phyloP scores from a whole-genome alignment of 2,888 invertebrate genomes.

The Synanthedon formicaeformis region DNA sequence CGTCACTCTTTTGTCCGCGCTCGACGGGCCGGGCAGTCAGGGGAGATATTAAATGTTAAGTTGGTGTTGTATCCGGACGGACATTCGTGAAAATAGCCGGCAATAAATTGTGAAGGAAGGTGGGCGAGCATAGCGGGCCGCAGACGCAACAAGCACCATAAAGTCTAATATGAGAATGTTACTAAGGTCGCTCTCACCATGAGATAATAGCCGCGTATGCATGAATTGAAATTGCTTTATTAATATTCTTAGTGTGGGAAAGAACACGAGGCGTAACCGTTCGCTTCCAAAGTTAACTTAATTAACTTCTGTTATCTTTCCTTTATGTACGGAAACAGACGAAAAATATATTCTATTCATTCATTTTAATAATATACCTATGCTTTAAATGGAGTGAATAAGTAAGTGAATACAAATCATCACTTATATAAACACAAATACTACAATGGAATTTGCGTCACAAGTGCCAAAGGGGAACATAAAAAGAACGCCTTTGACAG shows the following conservation, averaged over 20 bases:
- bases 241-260: slow-evolving; percentile 17
- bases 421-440: too few relatives aligned
- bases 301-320: too few relatives aligned
- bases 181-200: slow-evolving; percentile 9
- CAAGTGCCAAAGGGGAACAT: too few relatives aligned
- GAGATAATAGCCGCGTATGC: slow-evolving; percentile 24
- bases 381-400: too few relatives aligned
- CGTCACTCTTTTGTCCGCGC: background rate
- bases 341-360: too few relatives aligned
- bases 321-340: too few relatives aligned
- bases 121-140: slow-evolving; percentile 8
- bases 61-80: slow-evolving; percentile 11
- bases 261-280: too few relatives aligned
- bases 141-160: slow-evolving; percentile 13
- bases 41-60: slow-evolving; percentile 13
- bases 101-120: slow-evolving; percentile 22
- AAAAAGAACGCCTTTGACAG: too few relatives aligned
- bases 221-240: slow-evolving; percentile 36
- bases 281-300: too few relatives aligned
- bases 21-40: slow-evolving; percentile 4
- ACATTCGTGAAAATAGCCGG: slow-evolving; percentile 21
- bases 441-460: too few relatives aligned
- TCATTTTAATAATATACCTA: too few relatives aligned
- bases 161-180: slow-evolving; percentile 16
- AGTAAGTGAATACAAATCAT: too few relatives aligned